Conservation (phyloP, 2,888 invertebrate genomes). For the Phengaris arion region DNA sequence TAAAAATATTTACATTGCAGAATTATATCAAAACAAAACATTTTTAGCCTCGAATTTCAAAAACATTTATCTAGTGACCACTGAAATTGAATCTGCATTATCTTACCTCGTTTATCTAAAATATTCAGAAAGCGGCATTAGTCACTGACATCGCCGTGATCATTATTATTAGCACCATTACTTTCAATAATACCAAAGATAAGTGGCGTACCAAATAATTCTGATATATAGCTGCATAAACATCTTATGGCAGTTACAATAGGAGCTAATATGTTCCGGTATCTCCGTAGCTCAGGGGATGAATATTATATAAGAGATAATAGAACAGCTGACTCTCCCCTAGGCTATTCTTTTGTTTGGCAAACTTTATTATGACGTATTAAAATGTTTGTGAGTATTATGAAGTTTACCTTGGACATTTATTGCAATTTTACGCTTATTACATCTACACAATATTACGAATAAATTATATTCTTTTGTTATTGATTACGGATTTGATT, state of each 20-base stretch:
- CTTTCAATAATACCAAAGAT: conserved; percentile 12
- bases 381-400: neutral
- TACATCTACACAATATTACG: too few species aligned
- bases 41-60: too few species aligned
- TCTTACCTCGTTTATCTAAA: too few species aligned
- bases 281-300: neutral
- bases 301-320: conserved; percentile 6
- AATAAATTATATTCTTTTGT: too few species aligned
- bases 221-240: neutral
- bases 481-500: too few species aligned
- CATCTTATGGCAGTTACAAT: neutral
- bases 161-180: neutral
- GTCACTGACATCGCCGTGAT: neutral
- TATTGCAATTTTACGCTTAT: neutral
- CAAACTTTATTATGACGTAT: neutral
- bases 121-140: too few species aligned
- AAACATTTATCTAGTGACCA: too few species aligned
- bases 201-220: neutral
- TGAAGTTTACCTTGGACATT: neutral
- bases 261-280: conserved; percentile 5
- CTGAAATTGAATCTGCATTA: too few species aligned
- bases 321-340: neutral
- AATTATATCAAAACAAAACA: too few species aligned
- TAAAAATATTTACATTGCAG: too few species aligned
- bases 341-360: neutral